These are phyloP conservation scores for Abramis brama DNA, from an alignment of 2,113 vertebrate species.

Conservation along the genomic window DNA sequence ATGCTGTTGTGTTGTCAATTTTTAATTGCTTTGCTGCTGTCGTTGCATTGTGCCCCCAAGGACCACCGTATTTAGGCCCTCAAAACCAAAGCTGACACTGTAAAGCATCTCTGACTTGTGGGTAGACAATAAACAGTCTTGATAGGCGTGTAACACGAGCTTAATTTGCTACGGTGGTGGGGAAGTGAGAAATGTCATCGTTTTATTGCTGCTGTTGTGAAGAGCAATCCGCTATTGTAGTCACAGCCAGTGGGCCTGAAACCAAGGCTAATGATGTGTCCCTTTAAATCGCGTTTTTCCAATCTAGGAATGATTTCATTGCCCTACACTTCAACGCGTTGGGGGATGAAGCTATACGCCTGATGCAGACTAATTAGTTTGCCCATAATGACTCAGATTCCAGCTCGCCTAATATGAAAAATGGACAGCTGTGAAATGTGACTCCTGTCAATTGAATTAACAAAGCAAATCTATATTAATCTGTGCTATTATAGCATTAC, in stretches of 20 bases:
- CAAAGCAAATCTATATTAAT: constrained; percentile 36
- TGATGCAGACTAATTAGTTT: constrained; percentile 38
- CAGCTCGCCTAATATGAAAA: constrained; percentile 19
- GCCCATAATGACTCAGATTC: neutral
- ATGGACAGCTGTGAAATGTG: constrained; percentile 41
- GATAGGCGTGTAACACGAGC: constrained; percentile 48
- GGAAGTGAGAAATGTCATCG: constrained; percentile 47
- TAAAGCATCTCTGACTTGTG: constrained; percentile 44
- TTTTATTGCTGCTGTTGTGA: constrained; percentile 62
- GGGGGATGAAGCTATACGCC: constrained; percentile 22
- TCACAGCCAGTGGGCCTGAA: constrained; percentile 61
- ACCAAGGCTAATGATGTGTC: constrained; percentile 62
- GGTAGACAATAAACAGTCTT: constrained; percentile 50
- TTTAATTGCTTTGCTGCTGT: constrained; percentile 12
- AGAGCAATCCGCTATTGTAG: constrained; percentile 54
- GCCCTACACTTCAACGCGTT: constrained; percentile 12
- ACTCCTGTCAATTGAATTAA: constrained; percentile 35
- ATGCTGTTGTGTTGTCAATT: constrained; percentile 16
- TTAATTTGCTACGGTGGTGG: constrained; percentile 60
- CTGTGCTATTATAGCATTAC: constrained; percentile 30
- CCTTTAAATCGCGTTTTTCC: constrained; percentile 22
- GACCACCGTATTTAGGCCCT: neutral
- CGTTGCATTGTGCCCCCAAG: neutral
- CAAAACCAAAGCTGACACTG: constrained; percentile 27
- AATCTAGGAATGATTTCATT: constrained; percentile 46